These are phyloP conservation scores for Drosophila villosipedis DNA, from an alignment of 2,888 invertebrate species.

Conservation along the genomic window DNA sequence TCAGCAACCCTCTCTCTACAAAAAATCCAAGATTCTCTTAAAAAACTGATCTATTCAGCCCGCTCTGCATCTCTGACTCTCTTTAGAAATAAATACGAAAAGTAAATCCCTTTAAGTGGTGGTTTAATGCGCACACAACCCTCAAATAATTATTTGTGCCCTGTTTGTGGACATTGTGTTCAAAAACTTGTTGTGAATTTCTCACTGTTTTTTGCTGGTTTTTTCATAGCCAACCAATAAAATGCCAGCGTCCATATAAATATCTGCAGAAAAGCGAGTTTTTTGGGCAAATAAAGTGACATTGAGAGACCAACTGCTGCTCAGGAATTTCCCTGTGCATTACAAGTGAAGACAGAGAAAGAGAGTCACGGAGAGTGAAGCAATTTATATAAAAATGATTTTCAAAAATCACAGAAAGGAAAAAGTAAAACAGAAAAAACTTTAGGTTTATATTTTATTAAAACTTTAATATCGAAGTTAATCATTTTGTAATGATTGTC, in stretches of 20 bases:
- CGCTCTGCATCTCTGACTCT: constrained; percentile 25
- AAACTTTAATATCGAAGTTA: background rate
- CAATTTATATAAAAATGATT: constrained; percentile 38
- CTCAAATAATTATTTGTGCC: constrained; percentile 48
- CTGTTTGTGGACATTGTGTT: constrained; percentile 54
- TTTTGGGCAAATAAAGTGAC: constrained; percentile 79
- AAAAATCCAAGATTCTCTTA: constrained; percentile 54
- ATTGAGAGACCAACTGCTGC: constrained; percentile 61
- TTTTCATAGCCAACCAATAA: constrained; percentile 76
- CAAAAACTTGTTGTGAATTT: constrained; percentile 54
- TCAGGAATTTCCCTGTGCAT: constrained; percentile 71
- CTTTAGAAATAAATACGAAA: constrained; percentile 44
- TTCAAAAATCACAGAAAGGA: background rate
- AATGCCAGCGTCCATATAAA: constrained; percentile 76
- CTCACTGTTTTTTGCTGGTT: constrained; percentile 47
- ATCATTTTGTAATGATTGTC: background rate
- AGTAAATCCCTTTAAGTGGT: constrained; percentile 39
- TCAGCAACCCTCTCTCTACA: constrained; percentile 66
- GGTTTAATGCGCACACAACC: constrained; percentile 48
- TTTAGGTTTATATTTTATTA: background rate
- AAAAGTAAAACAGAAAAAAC: background rate
- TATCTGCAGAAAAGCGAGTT: constrained; percentile 68
- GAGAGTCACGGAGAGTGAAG: constrained; percentile 4
- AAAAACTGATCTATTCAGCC: constrained; percentile 57
- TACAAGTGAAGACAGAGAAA: background rate